phyloP scores from a whole-genome alignment of 2,113 vertebrate genomes.

The Eudyptes chrysolophus region DNA sequence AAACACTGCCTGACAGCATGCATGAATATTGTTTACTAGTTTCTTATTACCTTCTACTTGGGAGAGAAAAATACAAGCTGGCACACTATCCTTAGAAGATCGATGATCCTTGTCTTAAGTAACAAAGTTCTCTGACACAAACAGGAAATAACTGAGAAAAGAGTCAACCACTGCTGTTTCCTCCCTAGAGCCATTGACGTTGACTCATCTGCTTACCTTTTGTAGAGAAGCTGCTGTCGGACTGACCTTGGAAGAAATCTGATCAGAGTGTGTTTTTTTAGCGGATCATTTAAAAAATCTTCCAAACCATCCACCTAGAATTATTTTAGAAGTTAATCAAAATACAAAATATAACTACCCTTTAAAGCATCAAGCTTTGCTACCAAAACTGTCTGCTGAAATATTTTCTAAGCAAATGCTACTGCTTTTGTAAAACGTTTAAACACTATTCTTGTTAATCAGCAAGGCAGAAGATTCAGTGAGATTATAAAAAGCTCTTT shows the following conservation, averaged over 20 bases:
- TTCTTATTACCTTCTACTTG: constrained; percentile 52
- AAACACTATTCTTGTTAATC: neutral
- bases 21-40: constrained; percentile 59
- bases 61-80: constrained; percentile 25
- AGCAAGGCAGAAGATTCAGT: neutral
- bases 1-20: constrained; percentile 31
- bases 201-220: constrained; percentile 76
- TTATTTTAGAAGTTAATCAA: neutral
- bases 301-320: constrained; percentile 89
- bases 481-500: neutral
- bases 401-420: neutral
- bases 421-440: constrained; percentile 12
- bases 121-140: constrained; percentile 16
- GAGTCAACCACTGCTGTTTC: neutral
- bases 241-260: constrained; percentile 81
- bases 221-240: constrained; percentile 90
- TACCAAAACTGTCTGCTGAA: neutral
- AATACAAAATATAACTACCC: neutral
- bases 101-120: neutral
- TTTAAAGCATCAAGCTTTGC: neutral
- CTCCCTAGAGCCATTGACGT: neutral
- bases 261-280: constrained; percentile 88
- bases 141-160: constrained; percentile 29
- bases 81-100: constrained; percentile 1
- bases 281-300: constrained; percentile 84